Evolutionary conservation across 2,888 invertebrate species (phyloP).

Genomic region (Corbicula japonica): DNA sequence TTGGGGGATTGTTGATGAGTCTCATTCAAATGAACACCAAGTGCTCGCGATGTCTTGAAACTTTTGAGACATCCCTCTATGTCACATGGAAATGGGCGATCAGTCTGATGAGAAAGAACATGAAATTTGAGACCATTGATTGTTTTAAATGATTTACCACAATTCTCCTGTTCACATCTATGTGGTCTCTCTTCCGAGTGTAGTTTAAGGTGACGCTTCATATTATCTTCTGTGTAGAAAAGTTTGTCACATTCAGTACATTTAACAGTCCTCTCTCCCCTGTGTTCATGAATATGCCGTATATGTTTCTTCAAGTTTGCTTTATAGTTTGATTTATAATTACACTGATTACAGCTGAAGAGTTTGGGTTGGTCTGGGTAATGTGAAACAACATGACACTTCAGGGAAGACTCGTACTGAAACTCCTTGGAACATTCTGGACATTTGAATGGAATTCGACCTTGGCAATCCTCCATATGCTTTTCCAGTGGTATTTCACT

Average conservation of each 20-base stretch:
- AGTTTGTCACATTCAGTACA: slow-evolving; percentile 81
- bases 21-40: slow-evolving; percentile 81
- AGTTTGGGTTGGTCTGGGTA: slow-evolving; percentile 82
- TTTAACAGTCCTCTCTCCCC: slow-evolving; percentile 63
- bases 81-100: slow-evolving; percentile 80
- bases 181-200: slow-evolving; percentile 80
- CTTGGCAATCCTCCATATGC: slow-evolving; percentile 82
- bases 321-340: slow-evolving; percentile 82
- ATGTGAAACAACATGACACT: slow-evolving; percentile 82
- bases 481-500: slow-evolving; percentile 78
- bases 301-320: slow-evolving; percentile 83
- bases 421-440: slow-evolving; percentile 83
- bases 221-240: slow-evolving; percentile 82
- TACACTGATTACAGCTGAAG: slow-evolving; percentile 80
- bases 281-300: slow-evolving; percentile 79
- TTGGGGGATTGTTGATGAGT: slow-evolving; percentile 81
- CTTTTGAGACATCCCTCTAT: slow-evolving; percentile 81
- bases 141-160: slow-evolving; percentile 83
- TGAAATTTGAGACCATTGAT: slow-evolving; percentile 80
- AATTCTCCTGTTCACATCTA: slow-evolving; percentile 78
- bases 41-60: slow-evolving; percentile 80
- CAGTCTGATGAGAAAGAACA: slow-evolving; percentile 78
- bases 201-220: slow-evolving; percentile 80
- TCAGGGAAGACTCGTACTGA: slow-evolving; percentile 83
- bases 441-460: slow-evolving; percentile 82